phyloP scores from a whole-genome alignment of 1,140 invertebrate species.

The Oscheius sp. region DNA sequence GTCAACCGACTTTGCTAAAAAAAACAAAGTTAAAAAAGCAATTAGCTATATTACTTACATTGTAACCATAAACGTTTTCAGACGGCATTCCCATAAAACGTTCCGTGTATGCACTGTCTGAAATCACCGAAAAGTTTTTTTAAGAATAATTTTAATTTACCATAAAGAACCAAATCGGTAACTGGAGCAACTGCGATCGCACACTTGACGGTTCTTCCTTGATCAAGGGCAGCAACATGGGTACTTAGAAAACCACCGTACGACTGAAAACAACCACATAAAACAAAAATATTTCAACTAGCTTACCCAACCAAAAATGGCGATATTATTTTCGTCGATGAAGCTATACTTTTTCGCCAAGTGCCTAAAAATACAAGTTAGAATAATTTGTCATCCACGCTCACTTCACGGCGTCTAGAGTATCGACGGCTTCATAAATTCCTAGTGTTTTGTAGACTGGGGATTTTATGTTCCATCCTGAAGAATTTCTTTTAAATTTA shows the following conservation, averaged over 20 bases:
- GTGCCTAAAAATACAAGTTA: constrained; percentile 10
- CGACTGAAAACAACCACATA: constrained; percentile 26
- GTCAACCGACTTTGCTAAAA: neutral
- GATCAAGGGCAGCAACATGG: constrained; percentile 47
- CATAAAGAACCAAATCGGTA: constrained; percentile 56
- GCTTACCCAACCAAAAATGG: constrained; percentile 55
- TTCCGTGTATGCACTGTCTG: constrained; percentile 60
- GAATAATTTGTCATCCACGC: neutral
- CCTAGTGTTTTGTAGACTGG: constrained; percentile 19
- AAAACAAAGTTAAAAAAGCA: neutral
- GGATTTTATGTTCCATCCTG: constrained; percentile 32
- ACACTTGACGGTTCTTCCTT: constrained; percentile 48
- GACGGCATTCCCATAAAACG: constrained; percentile 54
- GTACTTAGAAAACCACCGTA: constrained; percentile 58
- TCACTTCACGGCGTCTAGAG: constrained; percentile 23
- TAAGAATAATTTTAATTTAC: constrained; percentile 19
- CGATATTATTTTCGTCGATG: constrained; percentile 51
- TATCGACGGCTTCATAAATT: constrained; percentile 11
- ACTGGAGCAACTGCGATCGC: constrained; percentile 57
- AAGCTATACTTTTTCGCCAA: constrained; percentile 45
- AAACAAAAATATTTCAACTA: neutral
- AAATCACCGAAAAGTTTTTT: neutral
- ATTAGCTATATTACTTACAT: neutral
- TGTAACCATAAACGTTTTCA: constrained; percentile 43
- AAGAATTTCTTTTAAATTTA: neutral